phyloP scores from a whole-genome alignment of 2,113 vertebrate genomes.

The Gymnorhina tibicen region DNA sequence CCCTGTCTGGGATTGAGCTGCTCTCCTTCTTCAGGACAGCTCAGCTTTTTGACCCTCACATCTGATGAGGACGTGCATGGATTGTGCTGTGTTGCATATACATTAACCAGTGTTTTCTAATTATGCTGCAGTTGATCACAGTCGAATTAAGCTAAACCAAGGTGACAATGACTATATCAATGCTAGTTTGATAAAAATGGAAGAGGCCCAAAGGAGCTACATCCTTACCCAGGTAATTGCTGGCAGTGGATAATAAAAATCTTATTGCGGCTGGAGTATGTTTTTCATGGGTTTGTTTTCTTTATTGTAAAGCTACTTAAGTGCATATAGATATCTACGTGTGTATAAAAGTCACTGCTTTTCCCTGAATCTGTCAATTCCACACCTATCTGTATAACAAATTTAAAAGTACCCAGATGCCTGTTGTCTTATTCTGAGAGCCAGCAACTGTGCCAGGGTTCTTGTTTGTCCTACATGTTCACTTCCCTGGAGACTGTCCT shows the following conservation, averaged over 20 bases:
- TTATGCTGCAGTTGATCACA: conserved; percentile 90
- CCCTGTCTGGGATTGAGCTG: neutral
- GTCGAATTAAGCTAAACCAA: conserved; percentile 91
- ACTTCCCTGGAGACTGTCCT: neutral
- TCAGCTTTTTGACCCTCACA: neutral
- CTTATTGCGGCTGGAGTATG: neutral
- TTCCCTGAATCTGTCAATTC: neutral
- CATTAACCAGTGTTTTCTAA: conserved; percentile 34
- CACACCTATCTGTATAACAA: neutral
- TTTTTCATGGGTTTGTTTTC: neutral
- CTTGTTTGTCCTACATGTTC: neutral
- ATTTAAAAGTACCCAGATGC: neutral
- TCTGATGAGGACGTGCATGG: neutral
- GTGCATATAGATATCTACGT: neutral
- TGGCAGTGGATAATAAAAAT: neutral
- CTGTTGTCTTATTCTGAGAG: neutral
- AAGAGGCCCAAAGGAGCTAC: conserved; percentile 94
- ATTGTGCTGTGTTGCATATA: neutral
- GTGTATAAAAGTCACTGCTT: neutral
- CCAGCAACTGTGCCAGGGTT: neutral
- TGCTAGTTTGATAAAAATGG: conserved; percentile 91
- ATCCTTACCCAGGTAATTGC: conserved; percentile 94
- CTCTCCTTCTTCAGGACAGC: neutral
- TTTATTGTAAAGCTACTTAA: neutral
- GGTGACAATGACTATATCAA: conserved; percentile 96